Conservation (phyloP, 1,140 invertebrate genomes). For the Tribolium madens region DNA sequence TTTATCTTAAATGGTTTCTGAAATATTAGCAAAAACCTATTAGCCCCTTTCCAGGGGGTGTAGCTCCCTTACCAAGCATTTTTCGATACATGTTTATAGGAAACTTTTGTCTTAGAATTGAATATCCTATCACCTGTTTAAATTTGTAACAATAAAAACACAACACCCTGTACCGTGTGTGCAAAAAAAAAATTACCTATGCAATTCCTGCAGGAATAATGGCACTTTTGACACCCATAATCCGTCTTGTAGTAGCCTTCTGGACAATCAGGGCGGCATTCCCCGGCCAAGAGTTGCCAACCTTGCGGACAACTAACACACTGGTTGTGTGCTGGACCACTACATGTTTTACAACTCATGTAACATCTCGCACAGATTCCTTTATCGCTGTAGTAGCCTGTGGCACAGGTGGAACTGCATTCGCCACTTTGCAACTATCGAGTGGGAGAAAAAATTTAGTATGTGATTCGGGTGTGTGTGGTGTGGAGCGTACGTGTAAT, state of each 20-base stretch:
- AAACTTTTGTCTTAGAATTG: too few species aligned
- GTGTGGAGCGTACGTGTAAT: conserved; percentile 68
- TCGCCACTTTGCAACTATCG: conserved; percentile 81
- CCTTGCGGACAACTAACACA: conserved; percentile 84
- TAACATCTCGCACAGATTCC: conserved; percentile 86
- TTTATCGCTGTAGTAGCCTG: conserved; percentile 85
- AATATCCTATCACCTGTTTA: too few species aligned
- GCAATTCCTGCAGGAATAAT: conserved; percentile 86
- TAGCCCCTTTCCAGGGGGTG: too few species aligned
- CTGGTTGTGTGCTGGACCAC: conserved; percentile 81
- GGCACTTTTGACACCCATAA: conserved; percentile 85
- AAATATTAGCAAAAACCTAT: too few species aligned
- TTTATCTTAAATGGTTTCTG: too few species aligned
- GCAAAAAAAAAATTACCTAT: conserved; percentile 69
- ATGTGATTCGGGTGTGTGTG: background rate
- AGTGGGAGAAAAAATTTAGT: conserved; percentile 45
- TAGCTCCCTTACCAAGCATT: too few species aligned
- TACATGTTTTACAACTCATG: conserved; percentile 85
- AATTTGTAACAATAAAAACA: too few species aligned
- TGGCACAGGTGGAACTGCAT: conserved; percentile 80
- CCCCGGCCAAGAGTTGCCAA: conserved; percentile 82
- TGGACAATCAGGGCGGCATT: conserved; percentile 87
- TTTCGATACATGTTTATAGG: too few species aligned
- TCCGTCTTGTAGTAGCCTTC: conserved; percentile 84
- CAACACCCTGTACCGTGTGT: too few species aligned